Evolutionary conservation across 2,888 invertebrate genomes (phyloP), one percentile per base, ranked within the genome.

Genomic region (Meteorus colon): DNA sequence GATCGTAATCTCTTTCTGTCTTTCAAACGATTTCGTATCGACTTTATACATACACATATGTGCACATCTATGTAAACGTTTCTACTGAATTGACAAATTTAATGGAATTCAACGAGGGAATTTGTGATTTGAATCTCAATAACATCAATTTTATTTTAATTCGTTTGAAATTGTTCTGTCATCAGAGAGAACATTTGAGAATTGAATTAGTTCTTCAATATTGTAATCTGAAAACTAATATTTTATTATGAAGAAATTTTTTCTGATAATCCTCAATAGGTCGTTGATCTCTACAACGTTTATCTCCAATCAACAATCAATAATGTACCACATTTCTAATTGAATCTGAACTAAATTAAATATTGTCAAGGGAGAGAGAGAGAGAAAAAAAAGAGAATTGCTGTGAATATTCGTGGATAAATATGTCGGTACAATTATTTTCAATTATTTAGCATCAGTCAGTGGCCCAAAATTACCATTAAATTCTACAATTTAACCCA

Each of bases 41-140:
- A 68, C 77, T 77, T 73, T 75, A 60, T 45, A 60, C 29, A 41
- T 37, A 37, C 67, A 71, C 70, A 65, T 77, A 73, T 74, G 48
- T 24, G 71, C 72, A 70, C 74, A 76, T 74, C 70, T 48, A 48
- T 48, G 14, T 48, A n/a, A 48, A 48, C n/a, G n/a, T 48, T 48
- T 45, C 60, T 34, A 69, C 76, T 60, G 74, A 76, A 79, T 77
- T 74, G 63, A 62, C 75, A 55, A 77, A 77, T 79, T 76, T 67
- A 73, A 75, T 75, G 76, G 76, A 77, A 74, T 79, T 41, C 41
- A 41, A 41, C 41, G 41, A 41, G 8, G 41, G 6, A 41, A 41
- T 41, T 41, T 41, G 12, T 41, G 41, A 41, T 41, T 41, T 12
- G 12, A 41, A 41, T 41, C 8, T 41, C 41, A 41, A 41, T 41